A percentile compares a stretch with the other conserved stretches of the same genome.
Conservation (phyloP, 1,140 invertebrate species). For the Lordiphosa collinella region DNA sequence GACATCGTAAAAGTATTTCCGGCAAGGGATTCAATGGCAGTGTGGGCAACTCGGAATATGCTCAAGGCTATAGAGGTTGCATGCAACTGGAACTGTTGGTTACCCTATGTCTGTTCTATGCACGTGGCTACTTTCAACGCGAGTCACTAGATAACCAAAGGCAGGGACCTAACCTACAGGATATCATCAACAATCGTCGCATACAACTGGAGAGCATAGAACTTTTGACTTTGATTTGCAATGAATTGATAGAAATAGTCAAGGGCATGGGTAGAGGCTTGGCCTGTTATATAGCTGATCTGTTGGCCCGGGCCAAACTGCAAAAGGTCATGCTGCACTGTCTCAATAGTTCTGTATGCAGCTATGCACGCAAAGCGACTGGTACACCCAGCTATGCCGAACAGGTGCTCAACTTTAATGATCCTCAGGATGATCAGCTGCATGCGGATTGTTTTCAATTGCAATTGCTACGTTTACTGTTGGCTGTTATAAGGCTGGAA, state of each 20-base stretch:
- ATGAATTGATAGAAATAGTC: slow-evolving; percentile 90
- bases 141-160: slow-evolving; percentile 79
- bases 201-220: slow-evolving; percentile 89
- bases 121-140: slow-evolving; percentile 90
- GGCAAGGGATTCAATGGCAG: slow-evolving; percentile 90
- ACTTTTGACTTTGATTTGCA: slow-evolving; percentile 88
- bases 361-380: slow-evolving; percentile 57
- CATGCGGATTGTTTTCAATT: slow-evolving; percentile 90
- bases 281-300: slow-evolving; percentile 90
- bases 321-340: slow-evolving; percentile 94
- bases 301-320: slow-evolving; percentile 90
- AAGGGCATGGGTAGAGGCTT: slow-evolving; percentile 90
- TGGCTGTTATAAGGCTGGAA: slow-evolving; percentile 89
- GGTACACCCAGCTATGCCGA: slow-evolving; percentile 85
- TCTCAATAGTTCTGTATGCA: slow-evolving; percentile 87
- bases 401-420: slow-evolving; percentile 91
- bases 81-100: slow-evolving; percentile 93
- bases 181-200: slow-evolving; percentile 88
- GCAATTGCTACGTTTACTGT: slow-evolving; percentile 84
- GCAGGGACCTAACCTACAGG: slow-evolving; percentile 85
- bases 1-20: slow-evolving; percentile 90
- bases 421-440: slow-evolving; percentile 83
- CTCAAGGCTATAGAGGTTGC: slow-evolving; percentile 85
- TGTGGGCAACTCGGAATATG: slow-evolving; percentile 82
- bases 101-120: slow-evolving; percentile 88